These are phyloP conservation scores for Clarias pachynema DNA, from an alignment of 2,797 vertebrate species.

Conservation along the genomic window DNA sequence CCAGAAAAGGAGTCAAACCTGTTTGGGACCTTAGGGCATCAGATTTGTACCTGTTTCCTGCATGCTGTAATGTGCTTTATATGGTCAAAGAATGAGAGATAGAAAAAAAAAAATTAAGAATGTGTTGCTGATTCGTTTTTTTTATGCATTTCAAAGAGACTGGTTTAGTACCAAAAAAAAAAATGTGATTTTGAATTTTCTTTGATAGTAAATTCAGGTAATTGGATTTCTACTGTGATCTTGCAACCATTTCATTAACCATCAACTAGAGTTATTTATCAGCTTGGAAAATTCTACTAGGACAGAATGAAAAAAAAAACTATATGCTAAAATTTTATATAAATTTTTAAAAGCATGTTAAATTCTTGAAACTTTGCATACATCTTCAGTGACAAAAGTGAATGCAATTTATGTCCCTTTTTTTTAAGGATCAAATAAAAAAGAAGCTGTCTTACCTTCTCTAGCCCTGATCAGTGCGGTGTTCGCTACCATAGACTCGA, in stretches of 20 bases:
- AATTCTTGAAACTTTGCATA: background rate
- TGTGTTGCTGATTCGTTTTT: conserved; percentile 29
- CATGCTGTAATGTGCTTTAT: conserved; percentile 26
- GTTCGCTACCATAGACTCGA: conserved; percentile 32
- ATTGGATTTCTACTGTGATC: background rate
- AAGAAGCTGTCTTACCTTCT: conserved; percentile 22
- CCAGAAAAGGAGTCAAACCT: conserved; percentile 44
- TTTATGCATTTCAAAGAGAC: background rate
- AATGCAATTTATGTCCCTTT: background rate
- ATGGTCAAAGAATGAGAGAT: conserved; percentile 9
- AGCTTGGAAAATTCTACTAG: background rate
- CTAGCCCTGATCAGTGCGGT: conserved; percentile 28
- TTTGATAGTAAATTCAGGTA: no score
- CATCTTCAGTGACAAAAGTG: background rate
- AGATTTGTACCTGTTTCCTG: conserved; percentile 32
- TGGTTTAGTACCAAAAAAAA: background rate
- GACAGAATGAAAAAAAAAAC: background rate
- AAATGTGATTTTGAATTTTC: background rate
- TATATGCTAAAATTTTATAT: no score
- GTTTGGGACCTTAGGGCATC: conserved; percentile 44
- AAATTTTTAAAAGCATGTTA: background rate
- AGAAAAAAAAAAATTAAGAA: conserved; percentile 31
- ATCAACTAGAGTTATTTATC: no score
- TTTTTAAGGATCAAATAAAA: background rate
- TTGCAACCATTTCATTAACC: background rate